A percentile compares a stretch with the other conserved stretches of the same genome.
These are phyloP conservation scores for Hiodon tergisus DNA, from an alignment of 2,113 vertebrate genomes.

Conservation along the genomic window DNA sequence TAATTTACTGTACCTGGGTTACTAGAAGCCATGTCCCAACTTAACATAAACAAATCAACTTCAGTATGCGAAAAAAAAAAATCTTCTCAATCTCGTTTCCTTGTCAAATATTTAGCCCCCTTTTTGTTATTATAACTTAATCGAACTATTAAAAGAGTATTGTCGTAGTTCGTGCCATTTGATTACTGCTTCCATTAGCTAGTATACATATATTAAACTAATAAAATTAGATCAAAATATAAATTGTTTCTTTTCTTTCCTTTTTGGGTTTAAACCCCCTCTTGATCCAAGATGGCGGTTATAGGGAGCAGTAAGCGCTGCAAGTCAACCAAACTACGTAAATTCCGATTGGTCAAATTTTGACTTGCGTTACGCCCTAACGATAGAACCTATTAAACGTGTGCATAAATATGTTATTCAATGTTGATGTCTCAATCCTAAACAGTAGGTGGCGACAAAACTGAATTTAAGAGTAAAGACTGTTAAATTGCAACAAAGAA, in stretches of 20 bases:
- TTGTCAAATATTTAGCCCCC: conserved; percentile 1
- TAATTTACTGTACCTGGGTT: conserved; percentile 51
- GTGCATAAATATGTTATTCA: background rate
- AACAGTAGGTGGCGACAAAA: background rate
- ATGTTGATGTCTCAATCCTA: background rate
- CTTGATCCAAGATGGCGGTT: conserved; percentile 61
- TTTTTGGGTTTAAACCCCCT: conserved; percentile 51
- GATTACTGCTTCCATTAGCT: background rate
- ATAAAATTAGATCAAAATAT: background rate
- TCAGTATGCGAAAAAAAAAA: conserved; percentile 40
- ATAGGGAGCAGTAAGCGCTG: conserved; percentile 21
- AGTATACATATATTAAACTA: background rate
- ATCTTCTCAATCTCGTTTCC: conserved; percentile 3
- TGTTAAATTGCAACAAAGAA: background rate
- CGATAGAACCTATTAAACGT: background rate
- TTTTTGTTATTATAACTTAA: conserved; percentile 9
- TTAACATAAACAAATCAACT: conserved; percentile 59
- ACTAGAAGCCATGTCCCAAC: conserved; percentile 56
- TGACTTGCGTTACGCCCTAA: background rate
- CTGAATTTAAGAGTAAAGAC: background rate
- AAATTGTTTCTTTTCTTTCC: conserved; percentile 20
- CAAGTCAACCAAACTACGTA: conserved; percentile 31
- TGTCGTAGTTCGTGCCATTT: conserved; percentile 12
- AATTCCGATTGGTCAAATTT: background rate
- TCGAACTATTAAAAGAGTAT: background rate